Base-by-base conservation (phyloP, 2,888 invertebrate species). In the Nineta flava region DNA sequence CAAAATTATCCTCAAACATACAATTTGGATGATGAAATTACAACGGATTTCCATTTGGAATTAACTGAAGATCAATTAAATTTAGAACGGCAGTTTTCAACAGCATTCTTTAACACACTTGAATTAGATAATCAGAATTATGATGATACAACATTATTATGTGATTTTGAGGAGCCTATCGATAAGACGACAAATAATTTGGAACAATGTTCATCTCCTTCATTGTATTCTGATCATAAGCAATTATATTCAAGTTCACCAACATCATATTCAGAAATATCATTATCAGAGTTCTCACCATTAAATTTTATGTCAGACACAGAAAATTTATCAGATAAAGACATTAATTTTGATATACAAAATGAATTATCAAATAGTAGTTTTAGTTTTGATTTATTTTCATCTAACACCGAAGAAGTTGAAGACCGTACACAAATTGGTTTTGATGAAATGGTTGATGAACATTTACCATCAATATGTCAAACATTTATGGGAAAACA, bases 341-440 rank as follows among this genome's bases (percentile, higher is more conserved):
- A 48, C 2, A 41, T 45, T 2, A 44, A 34, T 35, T 45, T 49
- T 10, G 35, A 44, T 26, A 34, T 49, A 12, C 40, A 49, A 9
- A 44, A 17, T n/a, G 49, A 49, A 21, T 19, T 64, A 16, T 61
- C 62, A 0, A 59, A 58, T 21, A 55, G 55, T 26, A 62, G 61
- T 12, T 57, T 63, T 48, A 62, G 63, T 50, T 53, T 58, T 1
- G 57, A 58, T 47, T 54, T 52, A 21, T 54, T 58, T 13, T 56
- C 60, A 34, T 58, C 57, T 1, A 55, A 60, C 44, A 54, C 52
- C 34, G 53, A 53, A 15, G 53, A 57, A 13, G 59, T 60, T 31
- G 55, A 59, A 21, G 56, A 56, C 19, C 57, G 57, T 38, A 6
- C 55, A 57, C 13, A 50, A 52, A 12, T 32, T 17, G 44, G 46